Evolutionary conservation across 53 echinoderm and acorn worm species (phyloP).

Genomic region (Hippasteria phrygiana): DNA sequence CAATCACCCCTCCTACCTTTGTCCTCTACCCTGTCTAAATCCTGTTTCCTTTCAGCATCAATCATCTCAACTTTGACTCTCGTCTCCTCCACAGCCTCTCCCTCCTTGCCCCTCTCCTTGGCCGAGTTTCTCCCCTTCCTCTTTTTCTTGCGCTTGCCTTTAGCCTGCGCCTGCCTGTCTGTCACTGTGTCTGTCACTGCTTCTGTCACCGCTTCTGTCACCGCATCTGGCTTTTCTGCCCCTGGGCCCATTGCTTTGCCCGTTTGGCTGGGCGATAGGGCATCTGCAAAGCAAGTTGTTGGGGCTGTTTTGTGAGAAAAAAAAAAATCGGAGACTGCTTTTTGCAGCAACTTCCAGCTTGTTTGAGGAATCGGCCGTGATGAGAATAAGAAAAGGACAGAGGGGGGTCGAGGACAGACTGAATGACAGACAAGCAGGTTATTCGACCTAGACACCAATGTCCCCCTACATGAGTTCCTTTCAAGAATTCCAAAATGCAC

Average conservation of each 20-base stretch:
- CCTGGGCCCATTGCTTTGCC: slow-evolving; percentile 6
- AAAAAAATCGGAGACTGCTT: slow-evolving; percentile 20
- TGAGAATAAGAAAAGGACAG: not conserved
- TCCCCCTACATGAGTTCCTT: too few relatives aligned
- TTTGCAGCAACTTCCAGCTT: not conserved
- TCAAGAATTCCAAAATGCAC: not conserved
- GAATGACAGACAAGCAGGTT: slow-evolving; percentile 14
- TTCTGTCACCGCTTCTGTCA: not conserved
- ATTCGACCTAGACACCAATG: not conserved
- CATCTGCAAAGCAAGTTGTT: slow-evolving; percentile 43
- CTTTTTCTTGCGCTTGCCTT: slow-evolving; percentile 65
- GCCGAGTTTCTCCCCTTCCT: slow-evolving; percentile 46
- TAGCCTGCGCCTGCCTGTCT: slow-evolving; percentile 50
- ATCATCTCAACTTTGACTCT: slow-evolving; percentile 4
- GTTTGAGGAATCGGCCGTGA: not conserved
- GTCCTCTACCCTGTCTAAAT: not conserved
- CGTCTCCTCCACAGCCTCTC: not conserved
- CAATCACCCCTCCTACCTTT: slow-evolving; percentile 49
- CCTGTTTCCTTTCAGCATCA: not conserved
- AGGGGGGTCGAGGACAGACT: slow-evolving; percentile 1
- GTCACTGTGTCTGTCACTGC: slow-evolving; percentile 29
- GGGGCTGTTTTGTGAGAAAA: not conserved
- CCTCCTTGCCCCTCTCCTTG: slow-evolving; percentile 7
- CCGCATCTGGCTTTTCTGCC: slow-evolving; percentile 5
- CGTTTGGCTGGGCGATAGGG: not conserved